Conservation (phyloP, 1,140 invertebrate species). For the Marisa cornuarietis region DNA sequence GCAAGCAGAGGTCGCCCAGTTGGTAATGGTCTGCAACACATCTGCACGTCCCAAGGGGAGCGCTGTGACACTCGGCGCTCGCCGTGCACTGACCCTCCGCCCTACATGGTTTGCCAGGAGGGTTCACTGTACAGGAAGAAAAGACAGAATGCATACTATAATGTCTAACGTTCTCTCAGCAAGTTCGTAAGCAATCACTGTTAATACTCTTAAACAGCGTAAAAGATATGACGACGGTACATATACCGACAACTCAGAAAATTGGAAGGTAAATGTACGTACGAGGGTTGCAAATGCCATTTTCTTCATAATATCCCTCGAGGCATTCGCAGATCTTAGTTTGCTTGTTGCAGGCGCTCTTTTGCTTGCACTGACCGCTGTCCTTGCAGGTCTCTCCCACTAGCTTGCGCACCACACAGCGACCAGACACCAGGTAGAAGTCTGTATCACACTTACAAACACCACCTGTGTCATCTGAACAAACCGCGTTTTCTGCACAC, state of each 20-base stretch:
- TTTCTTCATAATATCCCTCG: slow-evolving; percentile 21
- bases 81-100: slow-evolving; percentile 20
- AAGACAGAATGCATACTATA: neutral
- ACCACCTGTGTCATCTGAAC: slow-evolving; percentile 25
- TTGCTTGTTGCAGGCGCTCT: slow-evolving; percentile 16
- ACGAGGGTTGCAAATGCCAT: slow-evolving; percentile 17
- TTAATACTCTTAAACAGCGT: too few species aligned
- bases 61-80: slow-evolving; percentile 22
- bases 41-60: slow-evolving; percentile 12
- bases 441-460: slow-evolving; percentile 19
- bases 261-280: neutral
- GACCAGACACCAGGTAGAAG: slow-evolving; percentile 23
- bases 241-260: too few species aligned
- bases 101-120: slow-evolving; percentile 20
- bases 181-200: too few species aligned
- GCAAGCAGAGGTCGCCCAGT: slow-evolving; percentile 12
- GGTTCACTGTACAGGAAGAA: neutral
- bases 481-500: slow-evolving; percentile 28
- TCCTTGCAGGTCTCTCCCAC: slow-evolving; percentile 17
- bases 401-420: slow-evolving; percentile 20
- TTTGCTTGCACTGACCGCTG: slow-evolving; percentile 20
- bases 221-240: too few species aligned
- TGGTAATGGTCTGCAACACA: slow-evolving; percentile 20
- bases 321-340: slow-evolving; percentile 20
- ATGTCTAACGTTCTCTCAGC: neutral